Evolutionary conservation across 2,797 vertebrate species (phyloP).

Genomic region (Neopelma chrysocephalum): DNA sequence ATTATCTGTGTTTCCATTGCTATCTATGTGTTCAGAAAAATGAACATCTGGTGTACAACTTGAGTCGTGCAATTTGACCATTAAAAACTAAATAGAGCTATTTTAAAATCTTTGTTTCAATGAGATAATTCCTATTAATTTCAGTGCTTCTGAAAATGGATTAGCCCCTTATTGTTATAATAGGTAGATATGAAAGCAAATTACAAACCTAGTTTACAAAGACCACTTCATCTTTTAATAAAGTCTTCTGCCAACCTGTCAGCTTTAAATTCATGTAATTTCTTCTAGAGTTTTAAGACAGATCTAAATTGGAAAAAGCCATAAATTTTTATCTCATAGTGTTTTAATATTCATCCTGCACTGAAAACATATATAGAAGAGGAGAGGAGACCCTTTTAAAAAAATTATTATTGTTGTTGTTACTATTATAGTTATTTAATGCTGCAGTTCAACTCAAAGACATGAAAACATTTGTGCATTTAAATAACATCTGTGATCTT

Average conservation of each 20-base stretch:
- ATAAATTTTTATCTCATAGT: neutral
- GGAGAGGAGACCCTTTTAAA: fast-evolving
- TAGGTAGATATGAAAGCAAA: neutral
- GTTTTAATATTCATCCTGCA: neutral
- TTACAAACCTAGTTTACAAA: neutral
- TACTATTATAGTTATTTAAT: neutral
- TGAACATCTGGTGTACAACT: neutral
- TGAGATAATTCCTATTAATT: neutral
- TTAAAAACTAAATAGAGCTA: neutral
- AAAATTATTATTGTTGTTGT: neutral
- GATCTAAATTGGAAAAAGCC: neutral
- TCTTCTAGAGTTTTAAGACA: neutral
- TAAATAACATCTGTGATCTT: neutral
- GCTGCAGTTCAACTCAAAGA: neutral
- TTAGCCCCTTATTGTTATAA: neutral
- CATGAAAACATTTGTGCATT: neutral
- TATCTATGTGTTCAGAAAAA: neutral
- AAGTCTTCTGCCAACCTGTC: neutral
- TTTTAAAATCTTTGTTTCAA: neutral
- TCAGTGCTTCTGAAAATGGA: neutral
- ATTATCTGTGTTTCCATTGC: neutral
- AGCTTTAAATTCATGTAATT: neutral
- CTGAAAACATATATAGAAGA: neutral
- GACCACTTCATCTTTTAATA: neutral
- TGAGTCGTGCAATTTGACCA: neutral